Percentiles rank a stretch among this genome's conserved stretches.
Evolutionary conservation across 2,888 invertebrate genomes (phyloP).

Genomic region (Phaedon cochleariae): DNA sequence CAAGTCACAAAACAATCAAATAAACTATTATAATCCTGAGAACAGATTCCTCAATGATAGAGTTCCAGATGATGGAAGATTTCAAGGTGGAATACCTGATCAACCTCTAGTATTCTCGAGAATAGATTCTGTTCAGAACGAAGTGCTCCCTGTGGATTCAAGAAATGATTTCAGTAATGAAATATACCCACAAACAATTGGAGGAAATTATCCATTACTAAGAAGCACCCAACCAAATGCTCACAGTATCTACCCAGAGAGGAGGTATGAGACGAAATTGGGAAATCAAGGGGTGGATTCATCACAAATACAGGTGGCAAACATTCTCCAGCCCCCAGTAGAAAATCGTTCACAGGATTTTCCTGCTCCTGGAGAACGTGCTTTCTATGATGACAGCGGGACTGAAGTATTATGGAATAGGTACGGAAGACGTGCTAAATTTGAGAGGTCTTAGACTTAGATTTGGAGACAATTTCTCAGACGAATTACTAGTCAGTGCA

Average conservation of each 20-base stretch:
- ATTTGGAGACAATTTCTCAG: background rate
- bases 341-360: background rate
- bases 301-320: slow-evolving; percentile 19
- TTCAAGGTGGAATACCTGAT: slow-evolving; percentile 20
- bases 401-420: slow-evolving; percentile 32
- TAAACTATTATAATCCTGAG: slow-evolving; percentile 21
- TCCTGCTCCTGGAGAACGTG: background rate
- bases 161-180: no score
- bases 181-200: background rate
- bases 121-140: background rate
- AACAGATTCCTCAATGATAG: background rate
- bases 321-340: slow-evolving; percentile 14
- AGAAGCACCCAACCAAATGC: slow-evolving; percentile 27
- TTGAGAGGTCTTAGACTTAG: slow-evolving; percentile 8
- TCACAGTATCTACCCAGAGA: background rate
- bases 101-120: background rate
- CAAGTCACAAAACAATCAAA: slow-evolving; percentile 31
- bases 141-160: background rate
- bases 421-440: slow-evolving; percentile 32
- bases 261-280: no score
- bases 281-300: no score
- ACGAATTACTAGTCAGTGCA: slow-evolving; percentile 24
- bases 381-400: slow-evolving; percentile 16
- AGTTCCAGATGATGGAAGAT: background rate
- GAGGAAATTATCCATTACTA: slow-evolving; percentile 11